These are phyloP conservation scores for Oxygymnocypris stewartii DNA, from an alignment of 2,113 vertebrate species.

Conservation along the genomic window DNA sequence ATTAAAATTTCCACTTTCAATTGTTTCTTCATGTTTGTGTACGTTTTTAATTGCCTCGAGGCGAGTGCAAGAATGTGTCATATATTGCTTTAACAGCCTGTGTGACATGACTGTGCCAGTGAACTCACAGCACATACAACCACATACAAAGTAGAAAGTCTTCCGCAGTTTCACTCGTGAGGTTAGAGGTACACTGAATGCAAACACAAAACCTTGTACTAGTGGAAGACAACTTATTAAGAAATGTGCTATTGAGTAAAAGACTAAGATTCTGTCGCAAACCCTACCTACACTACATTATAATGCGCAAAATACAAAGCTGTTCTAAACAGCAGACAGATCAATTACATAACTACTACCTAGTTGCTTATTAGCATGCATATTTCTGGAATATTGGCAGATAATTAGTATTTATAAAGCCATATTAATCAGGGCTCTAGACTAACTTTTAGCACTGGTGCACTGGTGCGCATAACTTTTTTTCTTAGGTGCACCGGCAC, in stretches of 20 bases:
- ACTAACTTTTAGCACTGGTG: too few species aligned
- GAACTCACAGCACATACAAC: background rate
- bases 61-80: constrained; percentile 50
- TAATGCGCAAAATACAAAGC: background rate
- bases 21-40: constrained; percentile 57
- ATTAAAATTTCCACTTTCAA: constrained; percentile 54
- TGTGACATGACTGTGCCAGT: constrained; percentile 8
- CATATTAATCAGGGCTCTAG: too few species aligned
- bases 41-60: constrained; percentile 57
- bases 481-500: too few species aligned
- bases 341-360: background rate
- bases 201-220: background rate
- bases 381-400: too few species aligned
- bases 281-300: background rate
- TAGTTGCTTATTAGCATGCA: too few species aligned
- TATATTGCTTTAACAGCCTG: constrained; percentile 47
- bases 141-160: background rate
- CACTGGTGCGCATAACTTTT: too few species aligned
- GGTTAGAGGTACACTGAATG: background rate
- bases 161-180: background rate
- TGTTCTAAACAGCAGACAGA: background rate
- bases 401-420: too few species aligned
- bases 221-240: background rate
- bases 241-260: too few species aligned
- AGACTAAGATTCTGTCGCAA: too few species aligned